Percentiles rank a stretch among this genome's conserved stretches.
phyloP scores from a whole-genome alignment of 2,888 invertebrate genomes.

The Blastobasis adustella region DNA sequence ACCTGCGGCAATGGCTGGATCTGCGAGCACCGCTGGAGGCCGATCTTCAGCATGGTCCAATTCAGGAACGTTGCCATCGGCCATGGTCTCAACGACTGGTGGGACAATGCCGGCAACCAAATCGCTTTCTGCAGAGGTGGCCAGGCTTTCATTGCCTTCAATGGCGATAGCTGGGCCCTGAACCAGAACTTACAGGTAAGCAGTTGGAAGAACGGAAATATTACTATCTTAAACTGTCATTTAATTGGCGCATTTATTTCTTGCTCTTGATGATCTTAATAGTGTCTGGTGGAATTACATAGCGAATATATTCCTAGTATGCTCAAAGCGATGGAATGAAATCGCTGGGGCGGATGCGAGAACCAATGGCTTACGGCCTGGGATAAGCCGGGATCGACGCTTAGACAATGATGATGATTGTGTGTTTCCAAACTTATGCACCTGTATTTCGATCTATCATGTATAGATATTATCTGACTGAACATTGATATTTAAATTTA shows the following conservation, averaged over 20 bases:
- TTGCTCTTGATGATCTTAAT: too few species aligned
- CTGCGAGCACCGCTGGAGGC: conserved; percentile 90
- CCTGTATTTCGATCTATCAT: not conserved
- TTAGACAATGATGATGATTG: not conserved
- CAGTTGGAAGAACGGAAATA: too few species aligned
- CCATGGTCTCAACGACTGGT: conserved; percentile 80
- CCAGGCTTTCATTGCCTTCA: conserved; percentile 85
- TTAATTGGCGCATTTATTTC: too few species aligned
- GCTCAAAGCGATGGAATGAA: not conserved
- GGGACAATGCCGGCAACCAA: conserved; percentile 87
- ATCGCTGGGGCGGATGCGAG: not conserved
- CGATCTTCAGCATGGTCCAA: conserved; percentile 85
- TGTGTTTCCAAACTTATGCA: not conserved
- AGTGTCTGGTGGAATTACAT: not conserved
- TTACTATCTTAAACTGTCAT: too few species aligned
- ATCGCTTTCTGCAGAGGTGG: conserved; percentile 89
- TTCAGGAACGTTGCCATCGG: conserved; percentile 82
- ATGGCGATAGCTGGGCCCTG: conserved; percentile 77
- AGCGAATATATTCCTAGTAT: not conserved
- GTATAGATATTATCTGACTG: not conserved
- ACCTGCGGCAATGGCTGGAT: conserved; percentile 84
- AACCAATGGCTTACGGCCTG: not conserved
- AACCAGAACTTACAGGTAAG: conserved; percentile 74
- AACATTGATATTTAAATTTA: conserved; percentile 1
- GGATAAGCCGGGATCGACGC: too few species aligned